A percentile compares a stretch with the other conserved stretches of the same genome.
Conservation (phyloP, 2,113 vertebrate species). For the Puma concolor region DNA sequence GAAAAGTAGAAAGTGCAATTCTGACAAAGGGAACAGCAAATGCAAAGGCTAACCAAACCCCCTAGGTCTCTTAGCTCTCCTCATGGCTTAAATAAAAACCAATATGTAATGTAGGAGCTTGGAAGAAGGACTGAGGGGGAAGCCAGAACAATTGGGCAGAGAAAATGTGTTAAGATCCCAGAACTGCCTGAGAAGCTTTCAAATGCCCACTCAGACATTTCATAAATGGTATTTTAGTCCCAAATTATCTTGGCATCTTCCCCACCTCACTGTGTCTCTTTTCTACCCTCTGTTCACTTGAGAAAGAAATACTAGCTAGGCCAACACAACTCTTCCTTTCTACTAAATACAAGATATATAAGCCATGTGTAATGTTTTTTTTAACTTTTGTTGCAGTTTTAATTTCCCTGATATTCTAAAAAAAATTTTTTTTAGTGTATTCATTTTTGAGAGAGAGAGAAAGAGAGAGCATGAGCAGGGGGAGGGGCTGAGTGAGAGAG, state of each 20-base stretch:
- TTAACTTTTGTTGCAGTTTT: slow-evolving; percentile 1
- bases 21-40: slow-evolving; percentile 28
- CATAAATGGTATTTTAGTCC: slow-evolving; percentile 43
- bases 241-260: slow-evolving; percentile 43
- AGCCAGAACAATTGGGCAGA: neutral
- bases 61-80: neutral
- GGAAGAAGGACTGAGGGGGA: neutral
- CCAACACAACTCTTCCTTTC: slow-evolving; percentile 10
- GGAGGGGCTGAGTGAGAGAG: too few relatives aligned
- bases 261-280: neutral
- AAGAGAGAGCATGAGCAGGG: too few relatives aligned
- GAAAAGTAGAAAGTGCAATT: slow-evolving; percentile 33
- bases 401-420: neutral
- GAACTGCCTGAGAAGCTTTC: neutral
- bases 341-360: neutral
- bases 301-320: slow-evolving; percentile 15
- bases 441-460: too few relatives aligned
- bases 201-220: slow-evolving; percentile 2
- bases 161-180: slow-evolving; percentile 11
- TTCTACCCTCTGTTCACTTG: neutral
- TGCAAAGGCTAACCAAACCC: neutral
- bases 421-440: too few relatives aligned
- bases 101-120: neutral
- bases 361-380: neutral
- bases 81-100: neutral